Base-by-base conservation (phyloP, 2,113 vertebrate genomes). In the Halichoerus grypus region DNA sequence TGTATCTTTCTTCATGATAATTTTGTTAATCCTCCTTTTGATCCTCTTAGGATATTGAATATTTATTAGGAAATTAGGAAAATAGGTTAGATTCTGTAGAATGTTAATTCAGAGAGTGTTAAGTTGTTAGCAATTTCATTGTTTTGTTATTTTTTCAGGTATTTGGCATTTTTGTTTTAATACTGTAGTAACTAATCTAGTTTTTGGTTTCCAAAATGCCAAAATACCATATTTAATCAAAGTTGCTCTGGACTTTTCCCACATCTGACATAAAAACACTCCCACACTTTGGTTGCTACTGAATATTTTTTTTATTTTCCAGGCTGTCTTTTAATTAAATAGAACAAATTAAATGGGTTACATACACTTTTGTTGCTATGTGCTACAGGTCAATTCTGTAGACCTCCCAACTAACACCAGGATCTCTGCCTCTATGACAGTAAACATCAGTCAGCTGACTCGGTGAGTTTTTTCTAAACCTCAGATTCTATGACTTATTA, bases 41-140 rank as follows among this genome's bases (percentile, higher is more conserved):
- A 19, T 67, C 3, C 7, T 42, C 33, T 74, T 59, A 76, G 5
- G 10, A n/a, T 74, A 53, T 39, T 63, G 19, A 1, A 18, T 84
- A 88, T 88, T 76, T 80, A 67, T 69, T 65, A 82, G 42, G 16
- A 88, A 92, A 95, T 91, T 82, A 87, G 61, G 46, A 86, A 86
- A 82, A 59, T 61, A 81, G 13, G n/a, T 22, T 92, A 46, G 18
- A 63, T 63, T 71, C 14, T 10, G 28, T 67, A 81, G 14, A 63
- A 42, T 74, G 19, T 80, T 63, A 65, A 80, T 55, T 87, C 15
- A 82, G 7, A 79, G 21, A 93, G 59, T 16, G 42, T 79, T 55
- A 97, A 93, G 39, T 67, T 82, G 12, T 61, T 90, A 53, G 18
- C 16, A 55, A 61, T 77, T 89, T 53, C 11, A 81, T 79, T 14